Evolutionary conservation across 1,140 invertebrate genomes (phyloP), one percentile per base, ranked within the genome.

Genomic region (Caenorhabditis remanei): DNA sequence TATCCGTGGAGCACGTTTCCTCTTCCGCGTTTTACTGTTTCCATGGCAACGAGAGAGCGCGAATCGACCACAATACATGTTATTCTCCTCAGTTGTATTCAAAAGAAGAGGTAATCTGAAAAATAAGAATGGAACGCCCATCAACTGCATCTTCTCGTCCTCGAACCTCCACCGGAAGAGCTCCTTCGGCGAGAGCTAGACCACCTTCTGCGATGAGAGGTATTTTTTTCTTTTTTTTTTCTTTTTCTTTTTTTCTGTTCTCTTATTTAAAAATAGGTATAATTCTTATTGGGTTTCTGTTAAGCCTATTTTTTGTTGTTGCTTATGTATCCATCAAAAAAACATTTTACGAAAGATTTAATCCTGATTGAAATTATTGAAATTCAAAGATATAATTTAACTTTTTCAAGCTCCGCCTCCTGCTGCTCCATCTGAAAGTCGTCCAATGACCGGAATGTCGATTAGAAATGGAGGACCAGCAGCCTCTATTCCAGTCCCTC

Each of bases 101-200:
- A 79, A 71, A 43, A 43, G 11, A 40, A 58, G 41, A 71, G 65
- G 65, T 71, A 71, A 43, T 71, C 65, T 71, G 65, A 71, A 71
- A 71, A 71, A 71, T 71, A 46, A 71, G 9, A 71, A 79, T 79
- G 71, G 71, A 79, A 50, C 71, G 71, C 43, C 71, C 71, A 79
- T 79, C 71, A 79, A 79, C 71, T 53, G 71, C 71, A 50, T 79
- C 71, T 24, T 48, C 46, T 24, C 71, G 71, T 79, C 71, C 71
- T 50, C 43, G 71, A 79, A 79, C 71, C 46, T 79, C 71, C 14
- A 79, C 71, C 21, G 71, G 71, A 50, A 79, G 71, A 79, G 71
- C 71, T 50, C 71, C 71, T 2, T 79, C 71, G 71, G 71, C 71
- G 0, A n/a, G 71, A 24, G 71, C 71, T 7, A 79, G 71, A 50